phyloP scores from a whole-genome alignment of 2,113 vertebrate genomes.

The Geothlypis trichas region DNA sequence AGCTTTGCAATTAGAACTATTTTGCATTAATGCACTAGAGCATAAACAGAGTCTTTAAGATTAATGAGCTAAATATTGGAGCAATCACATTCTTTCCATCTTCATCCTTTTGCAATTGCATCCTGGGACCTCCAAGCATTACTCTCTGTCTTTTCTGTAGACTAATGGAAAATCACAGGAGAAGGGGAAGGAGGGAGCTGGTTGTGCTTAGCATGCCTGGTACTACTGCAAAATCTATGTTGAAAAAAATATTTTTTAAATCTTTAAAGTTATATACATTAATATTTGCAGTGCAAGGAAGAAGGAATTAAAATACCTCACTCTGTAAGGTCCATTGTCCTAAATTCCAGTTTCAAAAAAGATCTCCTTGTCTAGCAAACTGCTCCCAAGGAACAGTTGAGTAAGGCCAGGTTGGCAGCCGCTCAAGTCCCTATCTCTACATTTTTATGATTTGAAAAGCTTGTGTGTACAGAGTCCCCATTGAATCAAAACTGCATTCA shows the following conservation, averaged over 20 bases:
- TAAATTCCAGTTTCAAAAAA: neutral
- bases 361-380: conserved; percentile 19
- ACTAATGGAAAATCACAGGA: neutral
- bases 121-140: neutral
- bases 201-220: neutral
- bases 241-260: neutral
- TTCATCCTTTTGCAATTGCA: conserved; percentile 5
- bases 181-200: neutral
- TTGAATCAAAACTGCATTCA: conserved; percentile 39
- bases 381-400: conserved; percentile 27
- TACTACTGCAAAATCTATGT: neutral
- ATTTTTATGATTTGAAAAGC: conserved; percentile 39
- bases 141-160: neutral
- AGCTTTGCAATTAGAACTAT: neutral
- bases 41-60: conserved; percentile 12
- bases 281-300: neutral
- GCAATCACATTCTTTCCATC: conserved; percentile 25
- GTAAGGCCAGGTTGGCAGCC: conserved; percentile 39
- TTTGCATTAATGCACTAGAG: neutral
- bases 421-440: conserved; percentile 42
- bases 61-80: conserved; percentile 19
- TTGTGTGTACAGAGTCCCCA: conserved; percentile 31
- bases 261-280: neutral
- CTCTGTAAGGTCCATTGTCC: neutral
- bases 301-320: neutral